A percentile compares a stretch with the other conserved stretches of the same genome.
Conservation (phyloP, 2,113 vertebrate genomes). For the Calypte anna region DNA sequence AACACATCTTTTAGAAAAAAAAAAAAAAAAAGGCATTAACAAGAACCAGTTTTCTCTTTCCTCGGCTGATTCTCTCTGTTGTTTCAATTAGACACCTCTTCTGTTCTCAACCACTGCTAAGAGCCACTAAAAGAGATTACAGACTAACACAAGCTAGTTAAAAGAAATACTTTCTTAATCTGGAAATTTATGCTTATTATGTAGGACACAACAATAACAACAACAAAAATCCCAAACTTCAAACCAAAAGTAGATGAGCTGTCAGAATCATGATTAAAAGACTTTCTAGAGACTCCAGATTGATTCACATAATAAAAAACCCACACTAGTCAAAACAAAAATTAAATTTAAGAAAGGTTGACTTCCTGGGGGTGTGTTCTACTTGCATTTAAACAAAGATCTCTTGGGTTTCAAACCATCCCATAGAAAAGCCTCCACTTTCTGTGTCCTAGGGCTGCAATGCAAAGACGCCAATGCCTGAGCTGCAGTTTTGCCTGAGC, state of each 20-base stretch:
- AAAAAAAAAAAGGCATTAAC: neutral
- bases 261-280: neutral
- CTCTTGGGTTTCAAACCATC: neutral
- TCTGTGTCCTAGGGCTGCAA: neutral
- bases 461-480: accelerated
- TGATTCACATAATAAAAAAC: neutral
- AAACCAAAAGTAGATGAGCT: neutral
- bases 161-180: neutral
- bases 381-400: neutral
- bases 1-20: neutral
- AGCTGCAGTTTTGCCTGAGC: neutral
- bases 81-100: neutral
- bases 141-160: neutral
- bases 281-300: neutral
- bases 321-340: neutral
- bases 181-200: neutral
- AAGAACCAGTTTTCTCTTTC: neutral
- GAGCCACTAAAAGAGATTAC: neutral
- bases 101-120: neutral
- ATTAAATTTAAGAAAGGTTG: neutral
- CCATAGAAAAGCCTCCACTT: neutral
- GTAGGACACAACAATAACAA: neutral
- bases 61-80: neutral
- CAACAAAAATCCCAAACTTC: neutral
- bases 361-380: neutral